These are phyloP conservation scores for Cerceris ruficornis DNA, from an alignment of 2,888 invertebrate genomes.

Conservation along the genomic window DNA sequence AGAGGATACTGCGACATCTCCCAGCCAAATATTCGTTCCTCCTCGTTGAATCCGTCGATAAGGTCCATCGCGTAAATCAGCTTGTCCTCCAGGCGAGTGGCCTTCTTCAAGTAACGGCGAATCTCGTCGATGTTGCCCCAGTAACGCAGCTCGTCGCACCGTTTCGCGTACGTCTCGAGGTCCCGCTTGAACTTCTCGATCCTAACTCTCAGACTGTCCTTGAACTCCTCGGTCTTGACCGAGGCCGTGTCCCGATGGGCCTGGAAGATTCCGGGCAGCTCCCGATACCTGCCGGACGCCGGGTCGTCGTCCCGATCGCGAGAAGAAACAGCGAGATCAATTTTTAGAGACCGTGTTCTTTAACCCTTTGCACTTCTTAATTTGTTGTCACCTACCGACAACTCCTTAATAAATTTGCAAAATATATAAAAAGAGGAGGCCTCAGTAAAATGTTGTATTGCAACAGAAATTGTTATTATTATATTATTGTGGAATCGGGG, in stretches of 20 bases:
- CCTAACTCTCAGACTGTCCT: constrained; percentile 89
- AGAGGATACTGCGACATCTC: constrained; percentile 94
- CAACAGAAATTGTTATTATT: too few species aligned
- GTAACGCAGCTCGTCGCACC: constrained; percentile 92
- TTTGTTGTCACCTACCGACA: too few species aligned
- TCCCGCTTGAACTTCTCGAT: constrained; percentile 93
- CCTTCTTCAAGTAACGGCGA: constrained; percentile 91
- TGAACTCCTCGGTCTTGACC: constrained; percentile 93
- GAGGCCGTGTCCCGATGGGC: constrained; percentile 91
- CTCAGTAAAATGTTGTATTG: too few species aligned
- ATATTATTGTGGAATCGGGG: too few species aligned
- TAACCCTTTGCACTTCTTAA: too few species aligned
- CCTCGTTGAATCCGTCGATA: constrained; percentile 95
- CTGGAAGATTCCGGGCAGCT: constrained; percentile 91
- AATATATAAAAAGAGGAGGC: too few species aligned
- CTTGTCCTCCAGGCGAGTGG: constrained; percentile 88
- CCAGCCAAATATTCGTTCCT: constrained; percentile 94
- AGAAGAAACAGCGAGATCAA: not conserved
- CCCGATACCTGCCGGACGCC: constrained; percentile 83
- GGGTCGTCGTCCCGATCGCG: not conserved
- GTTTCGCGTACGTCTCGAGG: constrained; percentile 89
- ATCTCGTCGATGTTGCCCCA: constrained; percentile 94
- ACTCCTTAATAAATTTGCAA: too few species aligned
- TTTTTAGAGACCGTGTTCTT: too few species aligned
- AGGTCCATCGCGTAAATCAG: constrained; percentile 88